A percentile compares a stretch with the other conserved stretches of the same genome.
Conservation (phyloP, 1,140 invertebrate genomes). For the Homalodisca vitripennis region DNA sequence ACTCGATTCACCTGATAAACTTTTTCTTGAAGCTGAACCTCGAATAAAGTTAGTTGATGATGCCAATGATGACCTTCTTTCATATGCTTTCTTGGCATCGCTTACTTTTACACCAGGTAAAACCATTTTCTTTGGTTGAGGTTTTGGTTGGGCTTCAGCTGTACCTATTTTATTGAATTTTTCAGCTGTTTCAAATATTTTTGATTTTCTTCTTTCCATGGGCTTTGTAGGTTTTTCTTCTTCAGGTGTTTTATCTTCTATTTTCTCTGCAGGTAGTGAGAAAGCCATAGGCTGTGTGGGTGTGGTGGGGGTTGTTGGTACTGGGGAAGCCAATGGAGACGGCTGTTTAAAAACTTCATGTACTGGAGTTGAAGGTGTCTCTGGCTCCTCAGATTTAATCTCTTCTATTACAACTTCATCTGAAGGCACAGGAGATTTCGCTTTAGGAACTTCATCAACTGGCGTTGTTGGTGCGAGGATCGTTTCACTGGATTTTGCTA, state of each 20-base stretch:
- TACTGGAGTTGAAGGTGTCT: slow-evolving; percentile 40
- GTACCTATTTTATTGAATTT: slow-evolving; percentile 63
- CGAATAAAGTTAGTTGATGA: slow-evolving; percentile 9
- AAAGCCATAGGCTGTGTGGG: background rate
- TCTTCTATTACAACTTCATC: slow-evolving; percentile 20
- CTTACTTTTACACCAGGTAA: slow-evolving; percentile 79
- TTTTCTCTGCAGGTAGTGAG: slow-evolving; percentile 6
- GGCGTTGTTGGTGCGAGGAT: slow-evolving; percentile 22
- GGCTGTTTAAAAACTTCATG: background rate
- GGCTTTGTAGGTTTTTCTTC: slow-evolving; percentile 46
- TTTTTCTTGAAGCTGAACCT: slow-evolving; percentile 29
- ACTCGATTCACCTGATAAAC: slow-evolving; percentile 27
- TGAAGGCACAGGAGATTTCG: slow-evolving; percentile 1
- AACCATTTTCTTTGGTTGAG: slow-evolving; percentile 76
- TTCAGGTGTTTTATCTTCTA: slow-evolving; percentile 44
- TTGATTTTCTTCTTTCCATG: slow-evolving; percentile 58
- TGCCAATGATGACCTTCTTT: slow-evolving; percentile 65
- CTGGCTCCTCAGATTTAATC: slow-evolving; percentile 35
- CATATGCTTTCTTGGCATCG: slow-evolving; percentile 80
- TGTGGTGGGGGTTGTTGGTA: slow-evolving; percentile 31
- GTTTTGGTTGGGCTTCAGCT: slow-evolving; percentile 39
- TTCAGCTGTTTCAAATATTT: slow-evolving; percentile 68
- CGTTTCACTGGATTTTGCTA: slow-evolving; percentile 29
- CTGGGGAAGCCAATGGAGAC: background rate
- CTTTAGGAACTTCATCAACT: slow-evolving; percentile 21